Evolutionary conservation across 2,888 invertebrate genomes (phyloP), one percentile per base, ranked within the genome.

Genomic region (Liodrosophila aerea): DNA sequence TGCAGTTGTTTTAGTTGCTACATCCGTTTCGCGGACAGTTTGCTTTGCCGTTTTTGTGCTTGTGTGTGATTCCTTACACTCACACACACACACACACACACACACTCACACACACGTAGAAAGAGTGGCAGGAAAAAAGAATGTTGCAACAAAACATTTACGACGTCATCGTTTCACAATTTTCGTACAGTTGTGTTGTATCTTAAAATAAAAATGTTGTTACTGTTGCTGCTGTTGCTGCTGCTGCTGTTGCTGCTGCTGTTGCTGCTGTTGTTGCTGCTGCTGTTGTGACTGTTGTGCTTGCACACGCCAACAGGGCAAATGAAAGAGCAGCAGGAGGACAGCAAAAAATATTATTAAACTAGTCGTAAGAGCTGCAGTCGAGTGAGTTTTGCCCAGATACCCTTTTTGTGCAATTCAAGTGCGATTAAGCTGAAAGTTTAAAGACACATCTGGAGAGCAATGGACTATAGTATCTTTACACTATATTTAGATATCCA

Each of bases 21-120:
- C 66, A 83, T 77, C 77, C 81, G 81, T 83, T 83, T 83, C 84
- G 76, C 77, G 84, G 81, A 80, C 77, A 80, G 77, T 83, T 77
- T 83, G 76, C 73, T 80, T 69, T 76, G 62, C 83, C 59, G 58
- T 78, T 77, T 78, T 76, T 76, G 64, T 68, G 18, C 40, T 64
- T n/a, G n/a, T 64, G 50, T 67, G 52, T 50, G 66, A 52, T 62
- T 67, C 68, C 49, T 67, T 62, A 51, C 65, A 40, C 37, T 34
- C 13, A 37, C 31, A 30, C 18, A 12, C 9, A 15, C 29, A n/a
- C 34, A 33, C 4, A 8, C 22, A 37, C 12, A 45, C 22, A 16
- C 11, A 47, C 45, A 31, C 12, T 27, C 7, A 27, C 5, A 50
- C 12, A 36, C n/a, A 50, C n/a, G 29, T 36, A 8, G 34, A 51